A percentile compares a stretch with the other conserved stretches of the same genome.
phyloP scores from a whole-genome alignment of 2,797 vertebrate genomes.

The Takifugu ocellatus region DNA sequence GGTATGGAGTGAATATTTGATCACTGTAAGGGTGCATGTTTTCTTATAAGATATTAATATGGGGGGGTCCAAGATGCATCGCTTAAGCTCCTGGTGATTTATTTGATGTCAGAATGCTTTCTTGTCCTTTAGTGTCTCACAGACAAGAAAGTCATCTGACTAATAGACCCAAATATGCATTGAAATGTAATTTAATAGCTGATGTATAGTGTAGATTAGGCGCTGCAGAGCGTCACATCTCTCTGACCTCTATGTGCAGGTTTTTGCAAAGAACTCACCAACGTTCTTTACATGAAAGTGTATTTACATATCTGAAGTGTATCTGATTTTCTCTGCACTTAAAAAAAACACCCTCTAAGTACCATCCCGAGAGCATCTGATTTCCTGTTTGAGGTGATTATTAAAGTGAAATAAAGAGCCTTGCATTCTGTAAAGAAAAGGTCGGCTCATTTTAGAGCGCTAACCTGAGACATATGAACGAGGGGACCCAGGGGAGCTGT shows the following conservation, averaged over 20 bases:
- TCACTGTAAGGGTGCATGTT: constrained; percentile 58
- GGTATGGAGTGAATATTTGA: constrained; percentile 73
- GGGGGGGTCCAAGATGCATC: constrained; percentile 16
- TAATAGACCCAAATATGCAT: constrained; percentile 34
- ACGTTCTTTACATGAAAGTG: no score
- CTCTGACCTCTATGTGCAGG: constrained; percentile 28
- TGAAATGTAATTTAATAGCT: constrained; percentile 11
- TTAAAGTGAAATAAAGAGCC: background rate
- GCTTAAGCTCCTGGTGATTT: constrained; percentile 53
- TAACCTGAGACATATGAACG: constrained; percentile 34
- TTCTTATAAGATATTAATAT: constrained; percentile 68
- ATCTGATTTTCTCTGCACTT: no score
- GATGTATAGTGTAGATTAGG: constrained; percentile 10
- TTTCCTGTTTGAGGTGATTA: background rate
- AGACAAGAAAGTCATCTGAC: constrained; percentile 20
- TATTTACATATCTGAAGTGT: no score
- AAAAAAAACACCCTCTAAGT: no score
- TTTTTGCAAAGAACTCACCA: constrained; percentile 4
- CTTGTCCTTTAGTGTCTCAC: constrained; percentile 45
- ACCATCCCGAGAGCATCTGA: background rate
- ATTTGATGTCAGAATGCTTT: constrained; percentile 44
- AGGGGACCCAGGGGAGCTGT: constrained; percentile 22
- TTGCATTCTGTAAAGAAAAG: constrained; percentile 1
- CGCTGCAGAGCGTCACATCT: background rate
- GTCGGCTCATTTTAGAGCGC: no score